phyloP scores from a whole-genome alignment of 2,888 invertebrate genomes.

The Halocaridina rubra region DNA sequence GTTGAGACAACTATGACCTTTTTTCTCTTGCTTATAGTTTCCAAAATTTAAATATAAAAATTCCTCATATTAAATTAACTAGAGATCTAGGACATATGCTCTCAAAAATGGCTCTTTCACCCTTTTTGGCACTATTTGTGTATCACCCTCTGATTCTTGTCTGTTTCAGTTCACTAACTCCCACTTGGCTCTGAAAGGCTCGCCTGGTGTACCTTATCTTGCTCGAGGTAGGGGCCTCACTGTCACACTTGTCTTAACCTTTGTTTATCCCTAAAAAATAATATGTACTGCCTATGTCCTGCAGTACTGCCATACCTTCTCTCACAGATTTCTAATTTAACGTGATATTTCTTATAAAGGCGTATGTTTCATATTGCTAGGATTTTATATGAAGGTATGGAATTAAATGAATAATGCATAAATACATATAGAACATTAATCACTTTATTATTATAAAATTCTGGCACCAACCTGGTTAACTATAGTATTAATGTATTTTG shows the following conservation, averaged over 20 bases:
- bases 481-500: too few species aligned
- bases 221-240: conserved; percentile 61
- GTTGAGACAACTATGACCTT: neutral
- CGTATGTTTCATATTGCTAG: too few species aligned
- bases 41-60: neutral
- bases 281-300: neutral
- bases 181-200: conserved; percentile 65
- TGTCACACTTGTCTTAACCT: conserved; percentile 46
- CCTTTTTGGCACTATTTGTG: conserved; percentile 42
- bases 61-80: neutral
- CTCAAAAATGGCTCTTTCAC: neutral
- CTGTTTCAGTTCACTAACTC: conserved; percentile 65
- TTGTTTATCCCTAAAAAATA: neutral
- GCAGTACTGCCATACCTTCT: neutral
- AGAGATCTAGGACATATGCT: neutral
- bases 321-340: neutral
- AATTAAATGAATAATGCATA: too few species aligned
- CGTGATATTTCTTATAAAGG: too few species aligned
- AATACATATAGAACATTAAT: too few species aligned
- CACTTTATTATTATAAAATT: too few species aligned
- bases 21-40: neutral
- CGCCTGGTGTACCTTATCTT: conserved; percentile 58
- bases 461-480: too few species aligned
- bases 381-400: too few species aligned
- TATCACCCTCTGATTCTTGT: conserved; percentile 62